Evolutionary conservation across 1,140 invertebrate genomes (phyloP).

Genomic region (Drosophila bifasciata): DNA sequence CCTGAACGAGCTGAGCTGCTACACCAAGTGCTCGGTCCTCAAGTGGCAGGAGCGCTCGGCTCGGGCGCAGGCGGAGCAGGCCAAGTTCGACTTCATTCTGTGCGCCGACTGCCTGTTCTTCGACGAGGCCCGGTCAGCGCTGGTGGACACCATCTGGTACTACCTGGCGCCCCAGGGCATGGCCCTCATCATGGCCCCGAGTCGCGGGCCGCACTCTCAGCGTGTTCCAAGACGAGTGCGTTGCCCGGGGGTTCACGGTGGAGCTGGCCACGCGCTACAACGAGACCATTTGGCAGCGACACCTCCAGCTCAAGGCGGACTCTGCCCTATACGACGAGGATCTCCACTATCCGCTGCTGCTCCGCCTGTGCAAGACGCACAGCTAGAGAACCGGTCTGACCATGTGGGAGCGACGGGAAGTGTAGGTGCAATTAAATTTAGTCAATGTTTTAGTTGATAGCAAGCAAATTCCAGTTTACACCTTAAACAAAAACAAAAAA

Average conservation of each 20-base stretch:
- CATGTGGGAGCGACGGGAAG: not conserved
- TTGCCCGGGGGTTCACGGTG: constrained; percentile 86
- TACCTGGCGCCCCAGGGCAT: constrained; percentile 88
- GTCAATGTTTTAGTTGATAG: constrained; percentile 77
- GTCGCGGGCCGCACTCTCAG: constrained; percentile 90
- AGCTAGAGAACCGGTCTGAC: constrained; percentile 46
- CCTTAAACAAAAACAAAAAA: constrained; percentile 57
- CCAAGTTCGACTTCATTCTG: constrained; percentile 88
- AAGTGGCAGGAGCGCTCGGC: constrained; percentile 84
- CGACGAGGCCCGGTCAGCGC: constrained; percentile 89
- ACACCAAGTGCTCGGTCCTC: constrained; percentile 84
- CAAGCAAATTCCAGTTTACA: constrained; percentile 80
- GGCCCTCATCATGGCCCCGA: constrained; percentile 91
- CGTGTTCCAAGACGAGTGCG: constrained; percentile 87
- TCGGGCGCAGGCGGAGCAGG: constrained; percentile 53
- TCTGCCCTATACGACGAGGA: constrained; percentile 88
- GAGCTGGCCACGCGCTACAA: constrained; percentile 87
- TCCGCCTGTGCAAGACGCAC: constrained; percentile 85
- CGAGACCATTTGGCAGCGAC: constrained; percentile 87
- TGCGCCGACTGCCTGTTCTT: constrained; percentile 94
- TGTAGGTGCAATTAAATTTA: constrained; percentile 65
- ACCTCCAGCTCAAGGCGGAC: constrained; percentile 86
- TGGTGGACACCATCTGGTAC: constrained; percentile 89
- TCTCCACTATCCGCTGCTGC: constrained; percentile 88
- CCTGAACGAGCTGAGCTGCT: constrained; percentile 86